Base-by-base conservation (phyloP, 2,888 invertebrate genomes). In the Drosophila longiperda region DNA sequence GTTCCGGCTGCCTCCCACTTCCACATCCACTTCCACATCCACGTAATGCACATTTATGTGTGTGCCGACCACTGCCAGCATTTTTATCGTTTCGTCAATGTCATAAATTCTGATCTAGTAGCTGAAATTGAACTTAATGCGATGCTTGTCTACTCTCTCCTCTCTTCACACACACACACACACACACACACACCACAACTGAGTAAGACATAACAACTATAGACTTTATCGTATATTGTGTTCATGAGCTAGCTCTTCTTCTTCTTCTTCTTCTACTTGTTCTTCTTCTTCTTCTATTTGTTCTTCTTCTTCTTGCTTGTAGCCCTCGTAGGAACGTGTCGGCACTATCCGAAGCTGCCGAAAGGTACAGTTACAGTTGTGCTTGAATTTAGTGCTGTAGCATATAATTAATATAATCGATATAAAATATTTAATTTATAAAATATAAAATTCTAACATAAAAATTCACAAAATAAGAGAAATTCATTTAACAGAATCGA, bases 61-160 rank as follows among this genome's bases (percentile, higher is more conserved):
- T 70, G 33, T 57, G 62, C 50, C 59, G 74, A 54, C 55, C 50
- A 75, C 76, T 85, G 82, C 64, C 73, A 82, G 71, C 83, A 80
- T 83, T 85, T 87, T 87, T 89, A 87, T 87, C 82, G 87, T 85
- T 85, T 87, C 87, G 89, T 87, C 87, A 87, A 87, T 87, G 89
- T 89, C 87, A 89, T 87, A 87, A 87, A 87, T 87, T 87, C 89
- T 87, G 87, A 89, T 87, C 87, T 89, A 80, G 86, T 82, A 70
- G 85, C 89, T 80, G 75, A 86, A 87, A 89, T 89, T 87, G 87
- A 87, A 89, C 87, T 82, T 89, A 85, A 87, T 89, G 87, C 89
- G 73, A 66, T 68, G 70, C 68, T 66, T 40, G 49, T n/a, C 48
- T 38, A 17, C 65, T 65, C 52, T 20, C 48, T 38, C 20, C 65